A percentile compares a stretch with the other conserved stretches of the same genome.
Evolutionary conservation across 2,888 invertebrate species (phyloP).

Genomic region (Macrosoma leucophasiata): DNA sequence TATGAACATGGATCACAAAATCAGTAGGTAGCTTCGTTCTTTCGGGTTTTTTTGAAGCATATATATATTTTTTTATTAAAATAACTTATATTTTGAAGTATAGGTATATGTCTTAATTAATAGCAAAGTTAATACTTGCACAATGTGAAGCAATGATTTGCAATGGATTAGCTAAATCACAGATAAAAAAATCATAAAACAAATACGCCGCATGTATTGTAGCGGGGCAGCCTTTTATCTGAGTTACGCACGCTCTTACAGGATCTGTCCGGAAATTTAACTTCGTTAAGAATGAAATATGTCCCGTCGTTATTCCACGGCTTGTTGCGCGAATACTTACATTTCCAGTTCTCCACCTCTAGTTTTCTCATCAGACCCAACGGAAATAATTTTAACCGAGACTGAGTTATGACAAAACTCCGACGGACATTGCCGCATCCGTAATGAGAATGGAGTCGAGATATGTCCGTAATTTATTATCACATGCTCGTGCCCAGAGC

Average conservation of each 20-base stretch:
- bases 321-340: slow-evolving; percentile 72
- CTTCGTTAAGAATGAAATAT: slow-evolving; percentile 76
- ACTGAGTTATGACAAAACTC: slow-evolving; percentile 76
- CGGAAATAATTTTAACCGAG: slow-evolving; percentile 75
- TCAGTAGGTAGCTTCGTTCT: too few species aligned
- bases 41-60: too few species aligned
- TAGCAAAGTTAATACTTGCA: too few species aligned
- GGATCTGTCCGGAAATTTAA: slow-evolving; percentile 71
- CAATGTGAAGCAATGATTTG: too few species aligned
- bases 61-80: too few species aligned
- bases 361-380: slow-evolving; percentile 73
- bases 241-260: slow-evolving; percentile 69
- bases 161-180: neutral
- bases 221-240: slow-evolving; percentile 64
- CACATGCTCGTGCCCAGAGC: slow-evolving; percentile 50
- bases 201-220: slow-evolving; percentile 50
- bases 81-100: too few species aligned
- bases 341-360: slow-evolving; percentile 69
- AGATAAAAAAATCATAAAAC: slow-evolving; percentile 10
- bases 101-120: too few species aligned
- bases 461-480: slow-evolving; percentile 70
- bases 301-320: slow-evolving; percentile 70
- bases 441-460: slow-evolving; percentile 73
- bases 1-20: too few species aligned
- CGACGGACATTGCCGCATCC: slow-evolving; percentile 73